These are phyloP conservation scores for Platysteira castanea DNA, from an alignment of 2,113 vertebrate species.

Conservation along the genomic window DNA sequence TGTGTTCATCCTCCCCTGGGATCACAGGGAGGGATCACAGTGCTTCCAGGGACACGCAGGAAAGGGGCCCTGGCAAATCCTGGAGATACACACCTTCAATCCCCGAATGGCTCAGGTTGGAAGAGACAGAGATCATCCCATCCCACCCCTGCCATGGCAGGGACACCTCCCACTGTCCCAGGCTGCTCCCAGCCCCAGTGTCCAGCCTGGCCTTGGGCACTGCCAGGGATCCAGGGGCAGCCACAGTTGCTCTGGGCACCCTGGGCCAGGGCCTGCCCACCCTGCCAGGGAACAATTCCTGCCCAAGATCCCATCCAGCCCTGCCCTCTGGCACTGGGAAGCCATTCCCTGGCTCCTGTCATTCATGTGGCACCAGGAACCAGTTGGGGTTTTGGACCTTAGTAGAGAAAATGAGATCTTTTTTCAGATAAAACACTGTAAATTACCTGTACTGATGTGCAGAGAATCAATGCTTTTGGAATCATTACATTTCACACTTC, in stretches of 20 bases:
- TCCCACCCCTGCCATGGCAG: background rate
- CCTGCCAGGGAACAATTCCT: background rate
- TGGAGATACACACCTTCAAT: fast-evolving
- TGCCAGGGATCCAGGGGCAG: background rate
- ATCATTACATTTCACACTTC: background rate
- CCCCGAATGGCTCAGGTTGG: too few relatives aligned
- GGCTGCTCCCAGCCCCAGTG: background rate
- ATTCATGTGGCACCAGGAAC: background rate
- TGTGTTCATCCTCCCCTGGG: background rate
- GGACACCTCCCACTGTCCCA: background rate
- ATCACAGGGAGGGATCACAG: too few relatives aligned
- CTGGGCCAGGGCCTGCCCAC: background rate
- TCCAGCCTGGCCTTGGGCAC: background rate
- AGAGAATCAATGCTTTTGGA: background rate
- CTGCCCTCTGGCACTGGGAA: background rate
- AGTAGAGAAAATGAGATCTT: background rate
- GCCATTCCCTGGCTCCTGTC: background rate
- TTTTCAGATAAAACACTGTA: background rate
- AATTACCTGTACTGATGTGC: background rate
- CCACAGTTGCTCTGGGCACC: background rate
- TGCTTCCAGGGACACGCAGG: background rate
- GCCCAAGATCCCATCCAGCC: fast-evolving
- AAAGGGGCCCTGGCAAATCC: background rate
- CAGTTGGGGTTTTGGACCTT: fast-evolving
- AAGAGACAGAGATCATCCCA: background rate